phyloP scores from a whole-genome alignment of 2,888 invertebrate genomes.

The Lochmaea capreae region DNA sequence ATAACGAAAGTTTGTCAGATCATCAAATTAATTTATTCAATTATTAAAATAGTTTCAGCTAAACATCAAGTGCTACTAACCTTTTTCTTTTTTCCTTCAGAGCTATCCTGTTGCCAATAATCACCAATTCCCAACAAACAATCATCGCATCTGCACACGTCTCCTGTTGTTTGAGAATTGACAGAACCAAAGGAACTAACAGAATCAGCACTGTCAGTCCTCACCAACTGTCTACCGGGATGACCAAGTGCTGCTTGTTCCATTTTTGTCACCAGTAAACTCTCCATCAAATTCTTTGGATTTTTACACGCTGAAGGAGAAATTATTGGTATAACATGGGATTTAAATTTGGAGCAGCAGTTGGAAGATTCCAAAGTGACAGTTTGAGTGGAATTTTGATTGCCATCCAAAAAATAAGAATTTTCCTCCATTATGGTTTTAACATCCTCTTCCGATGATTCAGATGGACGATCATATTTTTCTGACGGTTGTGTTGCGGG shows the following conservation, averaged over 20 bases:
- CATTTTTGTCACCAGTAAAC: slow-evolving; percentile 83
- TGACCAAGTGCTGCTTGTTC: slow-evolving; percentile 72
- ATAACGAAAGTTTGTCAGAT: too few relatives aligned
- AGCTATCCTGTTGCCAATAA: slow-evolving; percentile 72
- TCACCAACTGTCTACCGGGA: slow-evolving; percentile 68
- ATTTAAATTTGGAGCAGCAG: slow-evolving; percentile 1
- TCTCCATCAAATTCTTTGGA: slow-evolving; percentile 85
- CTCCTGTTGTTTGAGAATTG: slow-evolving; percentile 74
- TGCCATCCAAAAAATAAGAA: not conserved
- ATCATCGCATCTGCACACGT: slow-evolving; percentile 86
- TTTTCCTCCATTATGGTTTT: not conserved
- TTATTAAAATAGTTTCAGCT: not conserved
- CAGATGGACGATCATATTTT: not conserved
- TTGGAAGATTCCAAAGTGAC: not conserved
- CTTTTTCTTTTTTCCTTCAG: slow-evolving; percentile 68
- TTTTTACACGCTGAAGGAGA: slow-evolving; percentile 60
- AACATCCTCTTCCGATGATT: not conserved
- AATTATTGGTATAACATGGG: not conserved
- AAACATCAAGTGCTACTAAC: slow-evolving; percentile 26
- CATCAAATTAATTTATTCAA: too few relatives aligned
- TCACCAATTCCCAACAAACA: slow-evolving; percentile 86
- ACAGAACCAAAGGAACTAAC: slow-evolving; percentile 78
- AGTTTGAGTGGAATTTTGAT: slow-evolving; percentile 15
- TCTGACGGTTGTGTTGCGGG: slow-evolving; percentile 10
- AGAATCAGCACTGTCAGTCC: slow-evolving; percentile 83